phyloP scores from a whole-genome alignment of 2,888 invertebrate genomes.

The Lycocerus yunnanus region DNA sequence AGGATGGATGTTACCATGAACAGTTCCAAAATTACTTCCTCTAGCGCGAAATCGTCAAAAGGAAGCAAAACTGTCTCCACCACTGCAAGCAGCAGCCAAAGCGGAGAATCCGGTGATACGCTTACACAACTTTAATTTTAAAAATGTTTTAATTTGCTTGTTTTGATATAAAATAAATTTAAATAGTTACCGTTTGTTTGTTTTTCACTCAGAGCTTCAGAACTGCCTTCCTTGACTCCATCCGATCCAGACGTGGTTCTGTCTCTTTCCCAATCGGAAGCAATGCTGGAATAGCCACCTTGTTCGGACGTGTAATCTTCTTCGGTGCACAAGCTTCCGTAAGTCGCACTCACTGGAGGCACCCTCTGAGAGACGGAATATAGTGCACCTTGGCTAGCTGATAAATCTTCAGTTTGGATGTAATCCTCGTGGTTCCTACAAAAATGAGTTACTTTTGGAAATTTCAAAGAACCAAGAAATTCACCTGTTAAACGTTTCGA shows the following conservation, averaged over 20 bases:
- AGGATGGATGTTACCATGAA: slow-evolving; percentile 1
- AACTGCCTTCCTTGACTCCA: slow-evolving; percentile 41
- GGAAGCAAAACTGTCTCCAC: not conserved
- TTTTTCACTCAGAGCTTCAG: slow-evolving; percentile 44
- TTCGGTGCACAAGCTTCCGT: slow-evolving; percentile 44
- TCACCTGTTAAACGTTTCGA: slow-evolving; percentile 48
- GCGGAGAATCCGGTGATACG: not conserved
- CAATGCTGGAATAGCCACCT: slow-evolving; percentile 27
- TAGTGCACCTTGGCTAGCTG: slow-evolving; percentile 48
- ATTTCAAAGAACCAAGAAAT: not conserved
- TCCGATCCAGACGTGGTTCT: slow-evolving; percentile 40
- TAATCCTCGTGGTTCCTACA: slow-evolving; percentile 45
- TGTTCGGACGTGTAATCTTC: slow-evolving; percentile 36
- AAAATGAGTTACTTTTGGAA: not conserved
- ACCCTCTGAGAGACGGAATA: slow-evolving; percentile 66
- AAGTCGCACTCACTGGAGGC: slow-evolving; percentile 56
- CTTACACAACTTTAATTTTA: not conserved
- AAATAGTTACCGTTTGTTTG: slow-evolving; percentile 43
- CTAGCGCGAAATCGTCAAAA: not conserved
- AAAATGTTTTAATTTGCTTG: not conserved
- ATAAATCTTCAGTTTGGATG: slow-evolving; percentile 45
- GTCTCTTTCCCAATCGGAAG: slow-evolving; percentile 47
- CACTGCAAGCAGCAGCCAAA: not conserved
- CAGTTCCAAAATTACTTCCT: not conserved
- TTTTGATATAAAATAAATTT: not conserved